phyloP scores from a whole-genome alignment of 2,888 invertebrate genomes.

The Dendrolimus pini region DNA sequence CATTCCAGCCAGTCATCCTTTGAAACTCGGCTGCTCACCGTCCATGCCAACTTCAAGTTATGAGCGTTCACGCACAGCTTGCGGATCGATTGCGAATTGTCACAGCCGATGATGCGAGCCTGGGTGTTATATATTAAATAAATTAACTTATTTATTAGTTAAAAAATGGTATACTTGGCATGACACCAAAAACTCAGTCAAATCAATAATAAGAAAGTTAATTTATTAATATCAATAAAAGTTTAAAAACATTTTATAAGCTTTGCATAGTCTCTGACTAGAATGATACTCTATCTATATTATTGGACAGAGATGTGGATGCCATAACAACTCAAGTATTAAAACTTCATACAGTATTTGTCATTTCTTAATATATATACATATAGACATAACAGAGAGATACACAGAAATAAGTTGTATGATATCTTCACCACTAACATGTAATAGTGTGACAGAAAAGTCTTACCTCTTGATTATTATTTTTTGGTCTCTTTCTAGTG shows the following conservation, averaged over 20 bases:
- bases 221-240: no score
- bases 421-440: no score
- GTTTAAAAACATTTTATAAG: no score
- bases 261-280: no score
- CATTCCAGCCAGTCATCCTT: constrained; percentile 99
- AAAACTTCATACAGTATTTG: no score
- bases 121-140: constrained; percentile 15
- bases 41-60: constrained; percentile 93
- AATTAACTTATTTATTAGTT: background rate
- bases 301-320: no score
- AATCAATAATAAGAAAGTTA: background rate
- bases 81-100: constrained; percentile 85
- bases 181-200: background rate
- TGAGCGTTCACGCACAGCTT: constrained; percentile 88
- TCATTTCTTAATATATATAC: no score
- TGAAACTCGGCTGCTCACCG: constrained; percentile 93
- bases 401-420: no score
- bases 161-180: background rate
- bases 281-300: no score
- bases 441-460: background rate
- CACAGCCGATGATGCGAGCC: constrained; percentile 64
- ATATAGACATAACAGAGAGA: no score
- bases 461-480: constrained; percentile 83
- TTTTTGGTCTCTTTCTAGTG: constrained; percentile 78
- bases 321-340: no score